Evolutionary conservation across 2,113 vertebrate species (phyloP), one percentile per base, ranked within the genome.

Genomic region (Bufo bufo): DNA sequence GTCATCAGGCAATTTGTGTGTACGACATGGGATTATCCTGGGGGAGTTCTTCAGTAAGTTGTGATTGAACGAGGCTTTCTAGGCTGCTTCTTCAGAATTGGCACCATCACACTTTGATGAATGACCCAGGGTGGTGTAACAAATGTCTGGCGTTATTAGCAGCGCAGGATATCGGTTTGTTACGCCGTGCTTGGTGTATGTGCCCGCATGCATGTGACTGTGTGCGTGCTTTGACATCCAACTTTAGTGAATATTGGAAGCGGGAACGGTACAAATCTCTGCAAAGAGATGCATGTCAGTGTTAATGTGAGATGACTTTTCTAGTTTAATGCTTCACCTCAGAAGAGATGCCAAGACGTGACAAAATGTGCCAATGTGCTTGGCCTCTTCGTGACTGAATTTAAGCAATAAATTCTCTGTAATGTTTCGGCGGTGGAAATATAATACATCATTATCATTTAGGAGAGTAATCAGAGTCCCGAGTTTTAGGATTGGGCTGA

Each of bases 221-320:
- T 23, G 71, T 74, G 45, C 43, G 45, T 47, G 71, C 58, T 58
- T 63, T 61, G 85, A 43, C 58, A 79, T 80, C 85, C 50, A 66
- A 87, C 61, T 87, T 80, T 87, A 80, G 17, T 78, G 59, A 50
- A 50, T 66, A 45, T 78, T 77, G 59, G 74, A 79, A 78, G 61
- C 75, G 71, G 85, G 23, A 71, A 43, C 50, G 17, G 72, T 85
- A 50, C 58, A 77, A 77, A 85, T 77, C 72, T 77, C 85, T 33
- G 77, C 77, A 80, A 79, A 80, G 63, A 87, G 77, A 87, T 71
- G 61, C 85, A 87, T 87, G 85, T 87, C 75, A 58, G 77, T 66
- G 49, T 65, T 87, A 87, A 87, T 87, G 85, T 80, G 85, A 87
- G 61, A 77, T 80, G 77, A 87, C 77, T 69, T 87, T 87, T 87